phyloP scores from a whole-genome alignment of 2,888 invertebrate genomes.

The Oligia fasciuncula region DNA sequence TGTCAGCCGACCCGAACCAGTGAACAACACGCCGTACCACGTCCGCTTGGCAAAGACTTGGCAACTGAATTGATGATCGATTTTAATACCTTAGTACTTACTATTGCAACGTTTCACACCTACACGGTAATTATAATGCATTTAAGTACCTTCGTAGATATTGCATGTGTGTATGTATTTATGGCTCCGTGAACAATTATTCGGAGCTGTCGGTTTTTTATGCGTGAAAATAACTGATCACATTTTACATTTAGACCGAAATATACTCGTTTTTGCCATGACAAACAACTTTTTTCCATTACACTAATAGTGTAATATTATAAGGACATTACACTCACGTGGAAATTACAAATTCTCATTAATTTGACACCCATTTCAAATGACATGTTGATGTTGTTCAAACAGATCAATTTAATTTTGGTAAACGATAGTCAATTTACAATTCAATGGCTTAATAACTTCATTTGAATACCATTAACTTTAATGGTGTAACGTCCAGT shows the following conservation, averaged over 20 bases:
- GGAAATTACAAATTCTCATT: constrained; percentile 22
- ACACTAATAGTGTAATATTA: constrained; percentile 19
- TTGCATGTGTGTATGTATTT: background rate
- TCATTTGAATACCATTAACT: background rate
- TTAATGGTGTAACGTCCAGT: background rate
- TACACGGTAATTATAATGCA: constrained; percentile 11
- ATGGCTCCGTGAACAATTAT: constrained; percentile 10
- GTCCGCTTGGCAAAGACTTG: constrained; percentile 17
- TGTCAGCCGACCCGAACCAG: background rate
- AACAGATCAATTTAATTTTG: constrained; percentile 27
- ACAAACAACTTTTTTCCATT: constrained; percentile 13
- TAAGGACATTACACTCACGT: background rate
- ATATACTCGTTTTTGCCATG: background rate
- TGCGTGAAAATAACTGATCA: background rate
- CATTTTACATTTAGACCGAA: background rate
- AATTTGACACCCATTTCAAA: constrained; percentile 26
- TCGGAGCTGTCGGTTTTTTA: background rate
- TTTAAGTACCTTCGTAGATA: background rate
- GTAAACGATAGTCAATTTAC: constrained; percentile 9
- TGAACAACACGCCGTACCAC: background rate
- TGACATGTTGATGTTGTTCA: constrained; percentile 15
- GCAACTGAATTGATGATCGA: constrained; percentile 12
- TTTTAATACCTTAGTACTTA: constrained; percentile 10
- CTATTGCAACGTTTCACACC: constrained; percentile 19
- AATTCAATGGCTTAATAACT: constrained; percentile 1